phyloP scores from a whole-genome alignment of 2,888 invertebrate genomes.

The Amphipoea lucens region DNA sequence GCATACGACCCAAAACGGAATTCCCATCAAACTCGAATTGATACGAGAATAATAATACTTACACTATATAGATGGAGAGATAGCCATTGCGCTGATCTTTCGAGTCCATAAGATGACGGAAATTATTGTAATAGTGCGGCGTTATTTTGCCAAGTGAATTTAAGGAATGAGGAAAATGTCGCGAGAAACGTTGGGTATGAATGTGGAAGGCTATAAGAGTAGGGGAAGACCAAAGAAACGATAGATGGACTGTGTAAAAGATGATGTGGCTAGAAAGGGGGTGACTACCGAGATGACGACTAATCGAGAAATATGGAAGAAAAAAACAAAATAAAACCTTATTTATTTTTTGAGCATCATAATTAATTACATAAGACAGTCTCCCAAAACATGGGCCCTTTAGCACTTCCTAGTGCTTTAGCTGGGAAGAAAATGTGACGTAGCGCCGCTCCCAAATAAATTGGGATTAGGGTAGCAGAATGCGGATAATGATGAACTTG shows the following conservation, averaged over 20 bases:
- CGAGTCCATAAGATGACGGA: conserved; percentile 25
- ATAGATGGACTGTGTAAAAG: neutral
- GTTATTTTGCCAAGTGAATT: neutral
- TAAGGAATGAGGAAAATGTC: neutral
- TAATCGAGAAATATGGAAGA: neutral
- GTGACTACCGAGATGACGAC: neutral
- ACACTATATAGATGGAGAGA: conserved; percentile 52
- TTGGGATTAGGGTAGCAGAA: neutral
- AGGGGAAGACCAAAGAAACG: neutral
- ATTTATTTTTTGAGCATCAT: no score
- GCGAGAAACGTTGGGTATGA: neutral
- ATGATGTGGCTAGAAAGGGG: neutral
- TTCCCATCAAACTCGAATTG: conserved; percentile 76
- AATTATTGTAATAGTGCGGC: conserved; percentile 38
- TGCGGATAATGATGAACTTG: neutral
- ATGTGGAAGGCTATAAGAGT: neutral
- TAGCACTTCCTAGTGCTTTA: no score
- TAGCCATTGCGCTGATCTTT: conserved; percentile 46
- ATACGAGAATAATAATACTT: conserved; percentile 67
- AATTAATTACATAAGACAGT: no score
- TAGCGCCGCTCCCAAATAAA: neutral
- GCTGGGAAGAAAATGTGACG: no score
- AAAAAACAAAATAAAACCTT: neutral
- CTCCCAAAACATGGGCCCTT: no score
- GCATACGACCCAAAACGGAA: conserved; percentile 78